Evolutionary conservation across 2,797 vertebrate species (phyloP), one percentile per base, ranked within the genome.

Genomic region (Phataginus tetradactyla): DNA sequence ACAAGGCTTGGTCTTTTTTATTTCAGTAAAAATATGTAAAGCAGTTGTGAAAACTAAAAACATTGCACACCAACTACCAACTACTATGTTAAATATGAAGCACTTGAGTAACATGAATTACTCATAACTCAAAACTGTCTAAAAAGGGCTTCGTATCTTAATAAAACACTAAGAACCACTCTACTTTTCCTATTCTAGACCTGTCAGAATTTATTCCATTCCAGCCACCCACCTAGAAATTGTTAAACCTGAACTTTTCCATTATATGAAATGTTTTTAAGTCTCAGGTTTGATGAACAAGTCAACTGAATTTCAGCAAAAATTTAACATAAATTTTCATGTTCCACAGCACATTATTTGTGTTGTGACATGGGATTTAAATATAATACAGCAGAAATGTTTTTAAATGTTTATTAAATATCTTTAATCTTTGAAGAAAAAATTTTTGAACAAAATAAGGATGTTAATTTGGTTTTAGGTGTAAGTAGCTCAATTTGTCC

Each of bases 241-340:
- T 17, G 12, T 15, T 72, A 66, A 95, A 88, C 45, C 27, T 45
- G 64, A 87, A 75, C 29, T 61, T 81, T 66, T 29, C 6, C 15
- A 39, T 7, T 39, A 4, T 34, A 72, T 29, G 29, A 75, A 86
- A 78, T 64, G 39, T 57, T 53, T 53, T 89, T 63, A 57, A 34
- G 59, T 51, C 61, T 79, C 37, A 53, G 25, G 20, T 87, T 74
- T 75, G 34, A 59, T 51, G 39, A 94, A 69, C 64, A 87, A 77
- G 81, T 59, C 37, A 71, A 81, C 32, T 94, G 51, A 91, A 81
- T 45, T 83, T 86, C 39, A 83, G n/a, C 69, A 94, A 90, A 90
- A 90, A n/a, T 61, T 5, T 66, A 74, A 29, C 68, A 49, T 72
- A 66, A 78, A 21, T n/a, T 13, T 80, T 86, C 27, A 86, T 15